Evolutionary conservation across 2,113 vertebrate genomes (phyloP), one percentile per base, ranked within the genome.

Genomic region (Toxotes chatareus): DNA sequence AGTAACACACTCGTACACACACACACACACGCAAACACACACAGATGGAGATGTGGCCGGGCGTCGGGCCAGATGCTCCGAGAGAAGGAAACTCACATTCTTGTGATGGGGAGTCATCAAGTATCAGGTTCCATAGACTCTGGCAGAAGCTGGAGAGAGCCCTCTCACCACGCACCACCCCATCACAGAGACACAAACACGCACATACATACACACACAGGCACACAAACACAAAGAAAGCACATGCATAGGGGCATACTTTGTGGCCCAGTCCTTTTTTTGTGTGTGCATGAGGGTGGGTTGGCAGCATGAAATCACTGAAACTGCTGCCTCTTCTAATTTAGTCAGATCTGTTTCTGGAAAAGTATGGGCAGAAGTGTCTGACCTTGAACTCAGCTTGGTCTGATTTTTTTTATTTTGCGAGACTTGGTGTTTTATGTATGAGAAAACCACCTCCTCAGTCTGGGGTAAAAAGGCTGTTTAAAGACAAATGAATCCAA

Each of bases 71-170:
- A 95, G 93, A 92, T 83, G 82, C 92, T 92, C 86, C 49, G 75
- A 94, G 97, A 97, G 97, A 96, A 90, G 95, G 96, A 97, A 97
- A 96, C 95, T 96, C 94, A 93, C 98, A 98, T 99, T 99, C 98
- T 97, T 97, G 94, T 96, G 96, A 97, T 96, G 96, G 94, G 93
- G 96, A 98, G 97, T 99, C 97, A 99, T 97, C 96, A 95, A 95
- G 93, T 98, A 98, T 99, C 97, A 97, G 96, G 97, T 99, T 99
- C 97, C 97, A 96, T 95, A 94, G 95, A 96, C 97, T 96, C 95
- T 97, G 96, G 96, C 96, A 96, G 95, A 94, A 95, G 78, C 77
- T 73, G 73, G 62, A 86, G 73, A 92, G 73, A 92, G 70, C 85
- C 88, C 81, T 88, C 80, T 76, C 84, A 80, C 68, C 75, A 76